Conservation (phyloP, 2,797 vertebrate genomes). For the Pangasius krempfi region DNA sequence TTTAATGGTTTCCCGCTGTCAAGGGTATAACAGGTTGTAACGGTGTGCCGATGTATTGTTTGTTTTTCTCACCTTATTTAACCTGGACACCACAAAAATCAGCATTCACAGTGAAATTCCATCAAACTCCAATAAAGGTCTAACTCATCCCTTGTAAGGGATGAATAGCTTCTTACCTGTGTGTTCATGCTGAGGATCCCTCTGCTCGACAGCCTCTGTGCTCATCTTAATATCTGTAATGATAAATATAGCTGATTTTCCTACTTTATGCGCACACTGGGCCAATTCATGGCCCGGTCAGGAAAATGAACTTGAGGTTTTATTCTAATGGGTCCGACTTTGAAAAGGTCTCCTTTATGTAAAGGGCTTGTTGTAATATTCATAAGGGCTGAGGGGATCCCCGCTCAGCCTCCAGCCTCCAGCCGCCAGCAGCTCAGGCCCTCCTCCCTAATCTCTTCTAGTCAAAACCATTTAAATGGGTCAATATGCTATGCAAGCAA, state of each 20-base stretch:
- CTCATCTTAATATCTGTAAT: conserved; percentile 97
- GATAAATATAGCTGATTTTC: conserved; percentile 90
- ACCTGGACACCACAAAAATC: neutral
- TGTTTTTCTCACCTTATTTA: neutral
- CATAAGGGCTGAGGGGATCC: conserved; percentile 76
- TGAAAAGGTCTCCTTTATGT: conserved; percentile 78
- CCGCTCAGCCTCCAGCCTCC: conserved; percentile 50
- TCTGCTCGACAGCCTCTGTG: conserved; percentile 84
- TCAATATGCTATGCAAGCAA: conserved; percentile 44
- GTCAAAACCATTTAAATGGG: conserved; percentile 56
- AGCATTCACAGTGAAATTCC: neutral
- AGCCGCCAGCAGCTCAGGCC: conserved; percentile 44
- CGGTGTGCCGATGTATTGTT: neutral
- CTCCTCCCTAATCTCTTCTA: conserved; percentile 53
- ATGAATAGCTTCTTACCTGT: conserved; percentile 80
- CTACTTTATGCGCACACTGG: conserved; percentile 81
- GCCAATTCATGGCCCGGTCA: conserved; percentile 73
- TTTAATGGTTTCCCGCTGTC: neutral
- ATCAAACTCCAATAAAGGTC: neutral
- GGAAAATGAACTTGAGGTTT: conserved; percentile 84
- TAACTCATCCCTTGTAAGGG: neutral
- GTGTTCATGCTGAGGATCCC: conserved; percentile 80
- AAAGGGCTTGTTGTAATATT: conserved; percentile 82
- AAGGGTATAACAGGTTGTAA: neutral
- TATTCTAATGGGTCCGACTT: conserved; percentile 87